Percentiles rank a stretch among this genome's conserved stretches.
Conservation (phyloP, 2,113 vertebrate species). For the Platichthys stellatus region DNA sequence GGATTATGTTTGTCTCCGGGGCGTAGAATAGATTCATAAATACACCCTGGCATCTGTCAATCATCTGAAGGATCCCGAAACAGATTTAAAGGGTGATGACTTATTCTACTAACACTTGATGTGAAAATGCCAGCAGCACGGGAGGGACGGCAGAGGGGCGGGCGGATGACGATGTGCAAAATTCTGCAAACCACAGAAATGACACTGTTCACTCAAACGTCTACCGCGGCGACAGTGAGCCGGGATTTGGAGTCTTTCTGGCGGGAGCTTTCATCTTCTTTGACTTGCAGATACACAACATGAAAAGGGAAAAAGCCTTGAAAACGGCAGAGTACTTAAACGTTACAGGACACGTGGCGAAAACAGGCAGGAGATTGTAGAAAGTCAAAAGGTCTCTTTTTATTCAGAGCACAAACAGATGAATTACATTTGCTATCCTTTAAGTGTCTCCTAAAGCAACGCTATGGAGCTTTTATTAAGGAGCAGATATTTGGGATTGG, state of each 20-base stretch:
- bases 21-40: conserved; percentile 13
- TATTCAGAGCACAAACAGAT: no score
- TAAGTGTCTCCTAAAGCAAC: no score
- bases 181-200: conserved; percentile 11
- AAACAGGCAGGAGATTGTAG: background rate
- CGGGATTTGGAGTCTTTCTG: conserved; percentile 1
- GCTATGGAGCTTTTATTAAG: no score
- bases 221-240: conserved; percentile 1
- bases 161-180: background rate
- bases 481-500: no score
- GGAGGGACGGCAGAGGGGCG: background rate
- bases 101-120: background rate
- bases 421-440: no score
- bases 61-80: conserved; percentile 33
- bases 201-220: background rate
- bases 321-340: no score
- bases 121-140: conserved; percentile 18
- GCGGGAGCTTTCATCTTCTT: background rate
- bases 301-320: no score
- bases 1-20: conserved; percentile 10
- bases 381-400: no score
- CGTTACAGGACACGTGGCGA: no score
- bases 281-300: background rate
- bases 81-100: conserved; percentile 11
- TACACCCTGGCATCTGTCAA: conserved; percentile 26